Conservation (phyloP, 2,797 vertebrate species). For the Phalloptychus januarius region DNA sequence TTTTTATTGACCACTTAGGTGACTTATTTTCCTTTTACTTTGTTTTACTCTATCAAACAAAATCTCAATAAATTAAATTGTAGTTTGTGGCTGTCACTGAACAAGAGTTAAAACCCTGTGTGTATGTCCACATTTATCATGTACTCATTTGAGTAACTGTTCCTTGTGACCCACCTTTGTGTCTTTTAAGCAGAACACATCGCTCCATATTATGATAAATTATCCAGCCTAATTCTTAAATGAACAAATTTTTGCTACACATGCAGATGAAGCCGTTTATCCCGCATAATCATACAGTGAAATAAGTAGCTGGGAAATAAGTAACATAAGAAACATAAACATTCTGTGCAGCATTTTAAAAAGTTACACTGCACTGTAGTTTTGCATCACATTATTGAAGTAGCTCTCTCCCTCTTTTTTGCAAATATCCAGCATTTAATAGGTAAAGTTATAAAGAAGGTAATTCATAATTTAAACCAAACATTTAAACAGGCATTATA, state of each 20-base stretch:
- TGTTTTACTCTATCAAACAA: background rate
- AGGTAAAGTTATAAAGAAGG: conserved; percentile 36
- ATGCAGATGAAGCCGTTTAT: conserved; percentile 61
- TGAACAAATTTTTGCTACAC: conserved; percentile 36
- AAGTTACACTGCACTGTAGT: conserved; percentile 44
- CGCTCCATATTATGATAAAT: conserved; percentile 43
- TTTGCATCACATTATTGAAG: conserved; percentile 57
- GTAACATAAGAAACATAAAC: too few species aligned
- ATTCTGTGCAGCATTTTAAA: conserved; percentile 55
- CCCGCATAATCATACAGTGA: conserved; percentile 42
- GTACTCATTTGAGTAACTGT: background rate
- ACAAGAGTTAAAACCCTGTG: background rate
- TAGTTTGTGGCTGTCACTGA: background rate
- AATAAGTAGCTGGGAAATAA: conserved; percentile 54
- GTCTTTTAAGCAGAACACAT: conserved; percentile 23
- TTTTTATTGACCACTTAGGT: background rate
- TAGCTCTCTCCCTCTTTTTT: conserved; percentile 23
- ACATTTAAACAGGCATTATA: background rate
- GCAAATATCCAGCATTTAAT: conserved; percentile 40
- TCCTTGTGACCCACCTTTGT: conserved; percentile 13
- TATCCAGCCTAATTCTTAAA: conserved; percentile 50
- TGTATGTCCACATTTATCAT: background rate
- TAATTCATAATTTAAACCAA: conserved; percentile 17
- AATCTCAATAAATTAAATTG: background rate
- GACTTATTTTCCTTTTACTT: background rate